These are phyloP conservation scores for Ephydatia muelleri DNA, from an alignment of 37 sponge, comb jelly and placozoan species.

Conservation along the genomic window DNA sequence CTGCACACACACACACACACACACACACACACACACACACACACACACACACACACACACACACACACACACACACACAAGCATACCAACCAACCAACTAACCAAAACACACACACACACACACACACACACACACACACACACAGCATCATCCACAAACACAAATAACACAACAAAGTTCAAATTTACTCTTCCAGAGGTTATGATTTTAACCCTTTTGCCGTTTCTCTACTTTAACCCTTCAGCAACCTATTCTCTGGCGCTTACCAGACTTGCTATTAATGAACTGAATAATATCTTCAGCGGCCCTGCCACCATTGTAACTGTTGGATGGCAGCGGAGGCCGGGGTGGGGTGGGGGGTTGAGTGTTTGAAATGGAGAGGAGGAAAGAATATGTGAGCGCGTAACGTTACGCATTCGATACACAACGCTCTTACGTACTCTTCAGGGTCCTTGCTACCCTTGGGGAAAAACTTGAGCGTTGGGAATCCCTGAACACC, in stretches of 20 bases:
- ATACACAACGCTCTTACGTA: constrained; percentile 25
- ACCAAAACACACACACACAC: too few species aligned
- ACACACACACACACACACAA: too few species aligned
- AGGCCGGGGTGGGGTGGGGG: background rate
- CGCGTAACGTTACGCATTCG: background rate
- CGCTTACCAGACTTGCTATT: constrained; percentile 73
- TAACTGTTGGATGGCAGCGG: constrained; percentile 51
- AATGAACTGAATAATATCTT: constrained; percentile 91
- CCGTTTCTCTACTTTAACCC: too few species aligned
- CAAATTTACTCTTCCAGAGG: too few species aligned
- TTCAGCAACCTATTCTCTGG: constrained; percentile 49
- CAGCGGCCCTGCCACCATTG: constrained; percentile 89
- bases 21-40: too few species aligned
- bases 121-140: too few species aligned
- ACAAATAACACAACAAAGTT: too few species aligned
- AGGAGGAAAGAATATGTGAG: background rate
- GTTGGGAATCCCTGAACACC: constrained; percentile 93
- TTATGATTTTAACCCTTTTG: too few species aligned
- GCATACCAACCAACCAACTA: too few species aligned
- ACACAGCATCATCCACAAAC: too few species aligned
- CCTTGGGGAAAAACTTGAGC: constrained; percentile 94
- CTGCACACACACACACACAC: too few species aligned
- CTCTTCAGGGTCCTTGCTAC: constrained; percentile 90
- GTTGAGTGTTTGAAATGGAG: background rate
- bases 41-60: too few species aligned